Base-by-base conservation (phyloP, 2,113 vertebrate genomes). In the Hippopotamus amphibius region DNA sequence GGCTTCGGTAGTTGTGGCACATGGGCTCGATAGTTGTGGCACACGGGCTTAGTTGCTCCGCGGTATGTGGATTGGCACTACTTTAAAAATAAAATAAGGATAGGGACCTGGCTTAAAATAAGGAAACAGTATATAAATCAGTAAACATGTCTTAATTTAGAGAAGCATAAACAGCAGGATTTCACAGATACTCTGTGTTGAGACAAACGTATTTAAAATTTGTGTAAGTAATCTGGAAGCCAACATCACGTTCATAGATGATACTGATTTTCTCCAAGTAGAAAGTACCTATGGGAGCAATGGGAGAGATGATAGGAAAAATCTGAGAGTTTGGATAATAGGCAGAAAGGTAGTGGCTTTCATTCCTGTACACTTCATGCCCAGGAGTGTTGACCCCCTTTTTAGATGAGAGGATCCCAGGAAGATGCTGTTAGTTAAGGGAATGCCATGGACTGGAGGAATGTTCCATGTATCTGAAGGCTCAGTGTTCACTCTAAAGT, bases 191-290 rank as follows among this genome's bases (percentile, higher is more conserved):
- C n/a, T 95, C 84, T 48, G 30, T 89, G 63, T 61, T 69, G 21
- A 28, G 71, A 93, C 37, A 84, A 55, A 66, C 46, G 53, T 12
- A 81, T 93, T 91, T 91, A 80, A 93, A 82, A 81, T 65, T 63
- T 95, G 63, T 33, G 4, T 41, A 85, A 83, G 37, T n/a, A 57
- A 69, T 92, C 48, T 89, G 30, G 33, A 85, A 84, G 68, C 43
- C 6, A 92, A 53, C 28, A 69, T 7, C 4, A 72, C 11, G 26
- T 81, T 95, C 76, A 24, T 43, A 79, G n/a, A 55, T 66, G 17
- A 88, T 61, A 53, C 4, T 53, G 46, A 83, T 28, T 65, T 95
- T 15, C 95, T 95, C 19, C 33, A 53, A 66, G 48, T 48, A 95
- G 82, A 82, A 95, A 92, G 89, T 50, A n/a, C 33, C 91, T 84